Evolutionary conservation across 2,113 vertebrate species (phyloP).

Genomic region (Megaptera novaeangliae): DNA sequence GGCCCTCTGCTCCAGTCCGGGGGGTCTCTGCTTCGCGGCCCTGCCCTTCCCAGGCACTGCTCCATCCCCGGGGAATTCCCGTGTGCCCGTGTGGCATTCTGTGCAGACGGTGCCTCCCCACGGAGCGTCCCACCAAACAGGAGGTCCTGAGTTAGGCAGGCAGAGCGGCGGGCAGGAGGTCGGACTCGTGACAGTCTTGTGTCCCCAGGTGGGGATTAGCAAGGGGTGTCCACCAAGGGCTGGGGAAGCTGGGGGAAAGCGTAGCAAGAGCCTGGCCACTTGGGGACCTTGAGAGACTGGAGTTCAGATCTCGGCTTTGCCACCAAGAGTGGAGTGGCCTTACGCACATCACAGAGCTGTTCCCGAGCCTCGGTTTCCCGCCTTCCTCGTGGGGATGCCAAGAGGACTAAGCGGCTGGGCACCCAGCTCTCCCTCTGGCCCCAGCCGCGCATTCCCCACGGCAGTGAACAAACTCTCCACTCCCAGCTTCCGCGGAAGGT

Average conservation of each 20-base stretch:
- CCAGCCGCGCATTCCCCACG: neutral
- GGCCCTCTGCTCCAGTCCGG: too few relatives aligned
- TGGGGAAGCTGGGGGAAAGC: neutral
- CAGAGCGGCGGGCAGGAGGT: accelerated
- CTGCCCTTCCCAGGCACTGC: neutral
- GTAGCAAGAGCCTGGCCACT: neutral
- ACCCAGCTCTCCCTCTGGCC: neutral
- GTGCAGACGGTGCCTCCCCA: accelerated
- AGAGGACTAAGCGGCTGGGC: neutral
- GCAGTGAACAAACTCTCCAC: neutral
- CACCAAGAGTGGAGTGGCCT: accelerated
- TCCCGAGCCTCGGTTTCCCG: neutral
- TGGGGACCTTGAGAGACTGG: neutral
- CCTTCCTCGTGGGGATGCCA: accelerated
- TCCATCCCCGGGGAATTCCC: neutral
- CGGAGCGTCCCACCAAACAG: accelerated
- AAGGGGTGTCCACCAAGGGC: neutral
- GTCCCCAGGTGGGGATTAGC: neutral
- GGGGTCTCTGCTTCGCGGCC: neutral
- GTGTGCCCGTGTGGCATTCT: too few relatives aligned
- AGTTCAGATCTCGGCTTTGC: neutral
- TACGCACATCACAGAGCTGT: accelerated
- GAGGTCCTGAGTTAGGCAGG: neutral
- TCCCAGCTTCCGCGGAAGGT: neutral
- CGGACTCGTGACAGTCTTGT: accelerated